Evolutionary conservation across 2,888 invertebrate genomes (phyloP).

Genomic region (Tenthredo mesomela): DNA sequence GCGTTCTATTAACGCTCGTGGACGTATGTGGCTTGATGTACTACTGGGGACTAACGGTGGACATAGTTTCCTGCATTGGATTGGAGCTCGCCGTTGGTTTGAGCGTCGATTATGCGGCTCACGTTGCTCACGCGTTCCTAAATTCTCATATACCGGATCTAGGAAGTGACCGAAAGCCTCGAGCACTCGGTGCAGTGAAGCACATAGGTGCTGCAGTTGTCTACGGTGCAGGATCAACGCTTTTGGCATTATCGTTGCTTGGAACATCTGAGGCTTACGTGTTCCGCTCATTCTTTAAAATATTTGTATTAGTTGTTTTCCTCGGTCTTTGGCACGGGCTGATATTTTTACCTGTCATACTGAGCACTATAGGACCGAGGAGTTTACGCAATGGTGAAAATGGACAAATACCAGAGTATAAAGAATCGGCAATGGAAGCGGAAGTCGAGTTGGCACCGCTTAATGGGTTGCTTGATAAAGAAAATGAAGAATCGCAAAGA

Average conservation of each 20-base stretch:
- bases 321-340: constrained; percentile 90
- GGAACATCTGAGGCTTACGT: constrained; percentile 87
- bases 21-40: constrained; percentile 90
- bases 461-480: constrained; percentile 39
- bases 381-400: constrained; percentile 60
- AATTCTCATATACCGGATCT: constrained; percentile 80
- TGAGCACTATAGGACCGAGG: constrained; percentile 86
- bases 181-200: constrained; percentile 84
- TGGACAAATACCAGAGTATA: neutral
- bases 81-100: constrained; percentile 90
- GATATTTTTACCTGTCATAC: constrained; percentile 86
- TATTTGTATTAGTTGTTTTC: constrained; percentile 87
- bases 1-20: constrained; percentile 86
- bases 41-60: constrained; percentile 90
- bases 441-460: neutral
- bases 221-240: constrained; percentile 88
- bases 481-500: constrained; percentile 54
- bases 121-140: constrained; percentile 90
- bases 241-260: constrained; percentile 86
- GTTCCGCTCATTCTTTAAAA: constrained; percentile 88
- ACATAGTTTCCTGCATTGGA: constrained; percentile 90
- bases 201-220: constrained; percentile 89
- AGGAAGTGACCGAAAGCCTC: constrained; percentile 77
- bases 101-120: constrained; percentile 91
- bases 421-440: constrained; percentile 50